These are phyloP conservation scores for Abscondita cerata DNA, from an alignment of 2,888 invertebrate genomes.

Conservation along the genomic window DNA sequence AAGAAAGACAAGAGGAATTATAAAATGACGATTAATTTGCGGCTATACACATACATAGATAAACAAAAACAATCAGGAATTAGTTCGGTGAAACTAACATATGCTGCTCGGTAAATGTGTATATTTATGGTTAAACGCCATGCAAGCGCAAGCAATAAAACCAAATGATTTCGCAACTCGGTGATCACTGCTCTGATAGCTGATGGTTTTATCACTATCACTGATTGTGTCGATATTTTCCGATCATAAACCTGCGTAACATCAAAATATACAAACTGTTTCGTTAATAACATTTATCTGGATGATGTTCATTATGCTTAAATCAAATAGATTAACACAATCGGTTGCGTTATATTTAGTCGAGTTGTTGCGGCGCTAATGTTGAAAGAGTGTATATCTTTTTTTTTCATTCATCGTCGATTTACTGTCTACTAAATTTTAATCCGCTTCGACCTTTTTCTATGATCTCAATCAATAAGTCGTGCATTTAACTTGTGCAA, in stretches of 20 bases:
- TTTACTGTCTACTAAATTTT: too few relatives aligned
- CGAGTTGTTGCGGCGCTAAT: neutral
- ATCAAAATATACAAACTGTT: conserved; percentile 54
- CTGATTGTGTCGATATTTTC: conserved; percentile 55
- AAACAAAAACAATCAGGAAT: conserved; percentile 39
- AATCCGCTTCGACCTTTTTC: too few relatives aligned
- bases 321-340: conserved; percentile 8
- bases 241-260: conserved; percentile 52
- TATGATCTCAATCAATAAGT: too few relatives aligned
- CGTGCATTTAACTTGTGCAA: too few relatives aligned
- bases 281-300: conserved; percentile 52
- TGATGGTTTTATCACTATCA: conserved; percentile 56
- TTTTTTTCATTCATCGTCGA: too few relatives aligned
- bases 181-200: conserved; percentile 54
- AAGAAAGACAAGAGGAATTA: conserved; percentile 9
- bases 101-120: conserved; percentile 47
- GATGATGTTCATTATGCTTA: conserved; percentile 13
- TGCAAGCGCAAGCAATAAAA: conserved; percentile 51
- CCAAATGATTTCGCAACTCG: conserved; percentile 56
- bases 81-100: conserved; percentile 45
- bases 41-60: conserved; percentile 16
- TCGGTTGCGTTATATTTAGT: neutral
- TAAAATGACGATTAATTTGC: conserved; percentile 24
- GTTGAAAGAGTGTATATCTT: too few relatives aligned
- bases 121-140: conserved; percentile 51